These are phyloP conservation scores for Lissocephala sabroskyi DNA, from an alignment of 2,888 invertebrate species.

Conservation along the genomic window DNA sequence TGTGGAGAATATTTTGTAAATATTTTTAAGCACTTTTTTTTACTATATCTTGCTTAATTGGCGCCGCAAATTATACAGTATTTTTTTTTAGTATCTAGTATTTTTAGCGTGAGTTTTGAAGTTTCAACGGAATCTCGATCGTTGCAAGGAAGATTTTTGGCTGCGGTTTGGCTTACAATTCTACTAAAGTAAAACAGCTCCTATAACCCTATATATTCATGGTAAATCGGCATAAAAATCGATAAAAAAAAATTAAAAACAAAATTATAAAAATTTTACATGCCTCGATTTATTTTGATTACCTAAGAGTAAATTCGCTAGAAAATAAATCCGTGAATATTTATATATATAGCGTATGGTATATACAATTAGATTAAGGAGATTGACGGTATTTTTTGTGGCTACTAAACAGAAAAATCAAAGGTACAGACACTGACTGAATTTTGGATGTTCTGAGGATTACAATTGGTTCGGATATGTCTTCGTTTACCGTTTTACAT, in stretches of 20 bases:
- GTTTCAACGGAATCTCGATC: conserved; percentile 66
- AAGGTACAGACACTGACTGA: too few species aligned
- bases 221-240: background rate
- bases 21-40: conserved; percentile 54
- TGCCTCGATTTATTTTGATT: conserved; percentile 3
- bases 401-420: conserved; percentile 5
- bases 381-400: conserved; percentile 33
- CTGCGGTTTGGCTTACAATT: conserved; percentile 32
- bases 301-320: conserved; percentile 28
- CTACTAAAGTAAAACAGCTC: conserved; percentile 2
- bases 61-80: too few species aligned
- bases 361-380: conserved; percentile 25
- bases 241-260: conserved; percentile 2
- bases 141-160: conserved; percentile 63
- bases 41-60: too few species aligned
- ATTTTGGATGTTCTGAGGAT: too few species aligned
- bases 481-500: too few species aligned
- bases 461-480: too few species aligned
- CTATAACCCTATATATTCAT: too few species aligned
- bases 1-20: conserved; percentile 46
- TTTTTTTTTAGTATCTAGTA: conserved; percentile 5
- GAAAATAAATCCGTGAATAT: conserved; percentile 28
- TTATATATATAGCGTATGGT: conserved; percentile 10
- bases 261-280: background rate
- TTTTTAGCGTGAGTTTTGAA: conserved; percentile 20